Evolutionary conservation across 2,888 invertebrate species (phyloP), one percentile per base, ranked within the genome.

Genomic region (Atherix ibis): DNA sequence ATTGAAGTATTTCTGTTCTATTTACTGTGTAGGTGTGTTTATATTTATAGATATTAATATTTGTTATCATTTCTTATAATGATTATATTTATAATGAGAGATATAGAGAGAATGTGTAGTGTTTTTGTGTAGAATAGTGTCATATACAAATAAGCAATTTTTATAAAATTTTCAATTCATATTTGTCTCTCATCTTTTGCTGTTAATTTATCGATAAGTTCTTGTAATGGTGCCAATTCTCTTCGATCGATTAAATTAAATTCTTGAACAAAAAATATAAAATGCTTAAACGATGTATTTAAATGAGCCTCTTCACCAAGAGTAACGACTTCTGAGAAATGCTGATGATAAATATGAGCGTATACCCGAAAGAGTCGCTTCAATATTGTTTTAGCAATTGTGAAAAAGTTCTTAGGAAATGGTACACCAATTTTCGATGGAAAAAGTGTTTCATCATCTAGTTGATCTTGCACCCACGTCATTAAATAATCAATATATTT

Each of bases 391-490:
- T 97, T 95, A 39, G 97, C 95, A 64, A 92, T 92, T 42, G 82
- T 73, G 46, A 88, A 73, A 65, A 97, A 97, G 66, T 95, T 95
- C 67, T 91, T 92, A 38, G 95, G 95, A 66, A 97, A 97, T 43
- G 94, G 94, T 49, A 95, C 92, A 49, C 95, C 92, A 56, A 98
- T 95, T 72, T 97, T 97, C 5, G 95, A 95, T 26, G 98, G 98
- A 56, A 99, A 99, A 24, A 97, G 65, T 9, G 84, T 85, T 63
- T 99, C 98, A 56, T 98, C 97, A 55, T 99, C 98, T 41, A 99
- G 69, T 58, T 98, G 97, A 65, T 97, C 95, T 64, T 98, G 98
- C 37, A 97, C 95, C 92, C 95, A 97, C 15, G 95, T 94, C 94
- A 98, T 94, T 46, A 98, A 71, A 66, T 94, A 97, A 65, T 98